Percentiles rank a stretch among this genome's conserved stretches.
Conservation (phyloP, 2,113 vertebrate genomes). For the Osmerus mordax region DNA sequence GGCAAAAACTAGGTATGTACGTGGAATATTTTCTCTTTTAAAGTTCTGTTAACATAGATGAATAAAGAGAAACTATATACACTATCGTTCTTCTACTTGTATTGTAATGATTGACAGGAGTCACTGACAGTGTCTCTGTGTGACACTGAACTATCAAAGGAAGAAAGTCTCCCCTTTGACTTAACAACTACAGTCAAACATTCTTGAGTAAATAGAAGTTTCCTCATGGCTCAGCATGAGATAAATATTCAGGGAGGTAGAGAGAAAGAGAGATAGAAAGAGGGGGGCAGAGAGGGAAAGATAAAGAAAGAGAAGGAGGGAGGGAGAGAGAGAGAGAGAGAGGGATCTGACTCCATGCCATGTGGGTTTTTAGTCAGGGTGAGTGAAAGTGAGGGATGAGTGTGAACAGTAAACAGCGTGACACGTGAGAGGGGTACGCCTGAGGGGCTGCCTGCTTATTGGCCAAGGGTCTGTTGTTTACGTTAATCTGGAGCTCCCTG, state of each 20-base stretch:
- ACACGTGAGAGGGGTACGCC: conserved; percentile 17
- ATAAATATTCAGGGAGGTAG: not conserved
- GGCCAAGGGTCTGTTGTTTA: conserved; percentile 17
- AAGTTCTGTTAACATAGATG: no score
- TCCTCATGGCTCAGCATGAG: not conserved
- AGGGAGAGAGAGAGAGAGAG: not conserved
- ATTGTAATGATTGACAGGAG: conserved; percentile 1
- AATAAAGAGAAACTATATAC: no score
- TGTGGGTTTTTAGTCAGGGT: not conserved
- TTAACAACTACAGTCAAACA: not conserved
- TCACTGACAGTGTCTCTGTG: not conserved
- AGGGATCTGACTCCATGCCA: not conserved
- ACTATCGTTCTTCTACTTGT: no score
- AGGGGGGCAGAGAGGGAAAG: no score
- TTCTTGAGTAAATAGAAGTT: not conserved
- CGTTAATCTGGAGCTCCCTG: not conserved
- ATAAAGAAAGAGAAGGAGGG: no score
- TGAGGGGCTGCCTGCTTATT: conserved; percentile 24
- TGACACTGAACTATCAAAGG: not conserved
- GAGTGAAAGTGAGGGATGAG: conserved; percentile 15
- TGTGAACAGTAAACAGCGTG: conserved; percentile 16
- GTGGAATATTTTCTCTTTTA: no score
- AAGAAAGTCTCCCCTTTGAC: not conserved
- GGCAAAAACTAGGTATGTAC: no score
- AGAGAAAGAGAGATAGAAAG: no score